Base-by-base conservation (phyloP, 2,888 invertebrate genomes). In the Callyntrura sp. region DNA sequence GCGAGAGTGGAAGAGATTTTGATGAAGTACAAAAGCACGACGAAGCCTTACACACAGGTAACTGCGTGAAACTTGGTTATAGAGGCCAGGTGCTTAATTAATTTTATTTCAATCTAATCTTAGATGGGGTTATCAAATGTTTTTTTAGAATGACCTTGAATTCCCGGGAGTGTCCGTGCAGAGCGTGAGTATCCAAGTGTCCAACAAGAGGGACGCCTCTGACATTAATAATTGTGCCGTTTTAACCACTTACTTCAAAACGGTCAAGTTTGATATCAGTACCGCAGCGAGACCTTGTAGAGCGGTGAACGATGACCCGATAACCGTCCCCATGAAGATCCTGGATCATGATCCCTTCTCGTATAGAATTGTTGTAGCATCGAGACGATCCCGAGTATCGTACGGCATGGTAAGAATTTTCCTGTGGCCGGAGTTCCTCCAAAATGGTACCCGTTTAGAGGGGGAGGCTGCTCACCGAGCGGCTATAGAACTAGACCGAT, bases 1-100 rank as follows among this genome's bases (percentile, higher is more conserved):
- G 95, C 96, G 94, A 96, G 95, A 92, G 94, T 97, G 90, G 96
- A 96, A 94, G 96, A 96, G 94, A 96, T 96, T 78, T 96, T 96
- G 94, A 94, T 95, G 91, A 95, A 96, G 68, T 96, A 96, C 95
- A 96, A 96, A 94, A 94, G 94, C 90, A 95, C 95, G 91, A 94
- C 96, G 70, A 95, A 95, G 14, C 94, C 95, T 14, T 97, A 97
- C 95, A 96, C 95, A 11, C 95, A 95, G 88, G 95, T 85, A 57
- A 43, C 0, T 35, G 17, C 45, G 45, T n/a, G n/a, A n/a, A n/a
- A n/a, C 45, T 45, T 45, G 5, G 11, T 45, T 45, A 45, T 11
- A 45, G 11, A 45, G 11, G 45, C 45, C 5, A 45, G 45, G 45
- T 45, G 5, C 6, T 11, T 23, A 4, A 23, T 57, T 25, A 51